Percentiles rank a stretch among this genome's conserved stretches.
phyloP scores from a whole-genome alignment of 2,888 invertebrate species.

The Tuta absoluta region DNA sequence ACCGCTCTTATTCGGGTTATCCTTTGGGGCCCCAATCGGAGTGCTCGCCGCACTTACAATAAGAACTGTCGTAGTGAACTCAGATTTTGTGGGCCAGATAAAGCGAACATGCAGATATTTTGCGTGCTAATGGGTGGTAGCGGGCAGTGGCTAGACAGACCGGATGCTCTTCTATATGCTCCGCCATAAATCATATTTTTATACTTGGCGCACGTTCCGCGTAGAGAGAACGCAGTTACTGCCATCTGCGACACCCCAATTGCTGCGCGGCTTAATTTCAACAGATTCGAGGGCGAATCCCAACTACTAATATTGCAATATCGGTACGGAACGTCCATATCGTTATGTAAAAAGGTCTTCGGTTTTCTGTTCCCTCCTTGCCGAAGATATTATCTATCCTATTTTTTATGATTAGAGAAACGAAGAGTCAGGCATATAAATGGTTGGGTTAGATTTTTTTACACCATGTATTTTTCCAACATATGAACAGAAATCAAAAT shows the following conservation, averaged over 20 bases:
- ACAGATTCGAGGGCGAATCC: slow-evolving; percentile 69
- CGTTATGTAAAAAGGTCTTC: slow-evolving; percentile 37
- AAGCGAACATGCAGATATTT: slow-evolving; percentile 50
- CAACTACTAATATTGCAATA: slow-evolving; percentile 65
- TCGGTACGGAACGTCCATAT: slow-evolving; percentile 49
- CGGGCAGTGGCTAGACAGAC: slow-evolving; percentile 39
- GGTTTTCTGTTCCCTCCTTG: slow-evolving; percentile 5
- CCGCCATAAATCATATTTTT: slow-evolving; percentile 73
- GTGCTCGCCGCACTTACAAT: slow-evolving; percentile 43
- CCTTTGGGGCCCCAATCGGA: slow-evolving; percentile 59
- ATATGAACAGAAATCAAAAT: too few relatives aligned
- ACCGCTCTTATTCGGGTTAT: slow-evolving; percentile 62
- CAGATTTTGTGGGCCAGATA: slow-evolving; percentile 44
- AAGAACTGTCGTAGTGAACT: slow-evolving; percentile 50
- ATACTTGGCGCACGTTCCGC: slow-evolving; percentile 65
- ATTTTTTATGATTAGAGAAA: background rate
- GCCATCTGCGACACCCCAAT: slow-evolving; percentile 77
- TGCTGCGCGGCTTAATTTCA: slow-evolving; percentile 68
- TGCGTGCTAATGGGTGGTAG: slow-evolving; percentile 52
- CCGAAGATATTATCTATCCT: slow-evolving; percentile 1
- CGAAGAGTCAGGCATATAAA: background rate
- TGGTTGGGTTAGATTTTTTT: background rate
- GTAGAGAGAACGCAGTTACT: slow-evolving; percentile 65
- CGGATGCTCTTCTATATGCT: slow-evolving; percentile 42
- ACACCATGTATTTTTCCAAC: too few relatives aligned